These are phyloP conservation scores for Penaeus monodon DNA, from an alignment of 2,888 invertebrate genomes.

Conservation along the genomic window DNA sequence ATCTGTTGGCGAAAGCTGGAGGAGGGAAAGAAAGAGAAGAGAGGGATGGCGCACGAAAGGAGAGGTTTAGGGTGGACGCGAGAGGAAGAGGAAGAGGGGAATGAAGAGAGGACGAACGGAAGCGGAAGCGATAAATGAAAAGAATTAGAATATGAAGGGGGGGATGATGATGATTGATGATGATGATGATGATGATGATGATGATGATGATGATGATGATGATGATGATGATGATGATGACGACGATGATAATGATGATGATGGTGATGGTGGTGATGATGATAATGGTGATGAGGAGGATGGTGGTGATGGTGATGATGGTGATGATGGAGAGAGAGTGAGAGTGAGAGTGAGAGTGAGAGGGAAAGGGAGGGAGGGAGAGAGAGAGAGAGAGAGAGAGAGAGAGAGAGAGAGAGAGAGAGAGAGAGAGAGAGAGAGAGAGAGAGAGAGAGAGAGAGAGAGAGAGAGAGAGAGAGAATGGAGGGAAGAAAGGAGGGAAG, in stretches of 20 bases:
- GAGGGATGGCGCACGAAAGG: not conserved
- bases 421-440: too few relatives aligned
- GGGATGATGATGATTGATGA: not conserved
- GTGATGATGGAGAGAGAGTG: not conserved
- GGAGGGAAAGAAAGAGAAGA: not conserved
- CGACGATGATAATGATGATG: not conserved
- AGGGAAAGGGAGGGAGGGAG: too few relatives aligned
- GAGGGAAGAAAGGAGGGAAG: too few relatives aligned
- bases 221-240: not conserved
- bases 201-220: not conserved
- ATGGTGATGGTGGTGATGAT: not conserved
- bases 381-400: too few relatives aligned
- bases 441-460: too few relatives aligned
- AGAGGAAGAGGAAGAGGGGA: not conserved
- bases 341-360: too few relatives aligned
- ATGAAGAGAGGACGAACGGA: not conserved
- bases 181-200: slow-evolving; percentile 1
- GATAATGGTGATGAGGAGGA: not conserved
- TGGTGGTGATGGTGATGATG: not conserved
- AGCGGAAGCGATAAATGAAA: not conserved
- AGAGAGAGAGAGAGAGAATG: too few relatives aligned
- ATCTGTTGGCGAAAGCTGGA: not conserved
- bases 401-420: too few relatives aligned
- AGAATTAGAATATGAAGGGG: too few relatives aligned
- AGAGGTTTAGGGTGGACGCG: not conserved